Base-by-base conservation (phyloP, 2,113 vertebrate species). In the Callospermophilus lateralis region DNA sequence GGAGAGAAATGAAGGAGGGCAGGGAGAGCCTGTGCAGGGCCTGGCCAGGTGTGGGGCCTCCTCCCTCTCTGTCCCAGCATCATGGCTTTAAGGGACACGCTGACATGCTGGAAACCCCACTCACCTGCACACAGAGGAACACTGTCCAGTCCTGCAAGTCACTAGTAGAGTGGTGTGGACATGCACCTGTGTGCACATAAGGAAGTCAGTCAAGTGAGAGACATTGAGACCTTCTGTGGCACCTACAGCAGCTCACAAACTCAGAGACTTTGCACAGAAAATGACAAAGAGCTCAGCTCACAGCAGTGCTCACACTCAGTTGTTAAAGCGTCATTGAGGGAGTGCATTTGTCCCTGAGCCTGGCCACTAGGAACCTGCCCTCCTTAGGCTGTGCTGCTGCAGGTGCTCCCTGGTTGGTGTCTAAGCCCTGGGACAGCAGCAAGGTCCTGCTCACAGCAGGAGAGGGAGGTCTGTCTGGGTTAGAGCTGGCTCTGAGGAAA, bases 151-250 rank as follows among this genome's bases (percentile, higher is more conserved):
- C 48, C 10, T 51, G 13, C 48, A 13, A 51, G 48, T 51, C 48
- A 16, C 51, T 53, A 53, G 51, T 53, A 16, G 51, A 53, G 51
- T 16, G 3, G 34, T 15, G 20, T 24, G n/a, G 24, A 81, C 4
- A 81, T 0, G 0, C 37, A 19, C 1, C 32, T 7, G 12, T n/a
- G 37, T 39, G n/a, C 24, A 10, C 51, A 9, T 37, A 0, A 28
- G 22, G 5, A 24, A n/a, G 12, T 16, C 37, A 10, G 6, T 39
- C 15, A 1, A 61, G 55, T 28, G 24, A 37, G 34, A 55, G 78
- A 58, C 55, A 77, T 10, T 73, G 37, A 77, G 20, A 77, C 4
- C 55, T 78, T 17, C 30, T 77, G 30, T 16, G 17, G 45, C 48
- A 9, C 16, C 30, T 51, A 17, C 19, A 3, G 48, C 76, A 51